Base-by-base conservation (phyloP, 2,888 invertebrate species). In the Aplocera efformata region DNA sequence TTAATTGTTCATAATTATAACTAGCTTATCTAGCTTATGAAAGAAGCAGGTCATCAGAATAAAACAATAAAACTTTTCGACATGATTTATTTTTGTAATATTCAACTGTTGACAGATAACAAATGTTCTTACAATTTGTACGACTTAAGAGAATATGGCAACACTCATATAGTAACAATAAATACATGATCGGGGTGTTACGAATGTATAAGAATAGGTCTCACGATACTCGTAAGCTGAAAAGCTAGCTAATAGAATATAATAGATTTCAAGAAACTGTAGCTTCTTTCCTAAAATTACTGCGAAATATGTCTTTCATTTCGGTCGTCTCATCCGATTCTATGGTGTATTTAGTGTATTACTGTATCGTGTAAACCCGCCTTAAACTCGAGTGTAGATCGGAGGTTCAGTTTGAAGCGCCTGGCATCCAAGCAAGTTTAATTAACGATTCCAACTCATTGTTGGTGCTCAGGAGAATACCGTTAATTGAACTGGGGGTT, bases 81-180 rank as follows among this genome's bases (percentile, higher is more conserved):
- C 78, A 84, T 76, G 74, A 77, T 81, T 83, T 85, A 86, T 86
- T 86, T 86, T 84, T 76, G 72, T 86, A 88, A 88, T 88, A 85
- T 84, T 85, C 84, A 88, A 88, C 88, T 85, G 88, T 83, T 78
- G 86, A 86, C 83, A 85, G 84, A 85, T 86, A 88, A 88, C 86
- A 86, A 88, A 86, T 85, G 84, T 82, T 80, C 85, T 84, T 86
- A 85, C 75, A 80, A 86, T 86, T 86, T 85, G 86, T 88, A 88
- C 86, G 86, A 86, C 86, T 86, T 86, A 86, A 85, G 81, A 86
- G 83, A 85, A 86, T 86, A 86, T 88, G 88, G 88, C 88, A 86
- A 86, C 85, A 85, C 82, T 81, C 81, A 82, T 82, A 80, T 83
- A 80, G 79, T 76, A 86, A 85, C 80, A 84, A 83, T 79, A 79